phyloP scores from a whole-genome alignment of 2,888 invertebrate genomes.

The Carterocephalus palaemon region DNA sequence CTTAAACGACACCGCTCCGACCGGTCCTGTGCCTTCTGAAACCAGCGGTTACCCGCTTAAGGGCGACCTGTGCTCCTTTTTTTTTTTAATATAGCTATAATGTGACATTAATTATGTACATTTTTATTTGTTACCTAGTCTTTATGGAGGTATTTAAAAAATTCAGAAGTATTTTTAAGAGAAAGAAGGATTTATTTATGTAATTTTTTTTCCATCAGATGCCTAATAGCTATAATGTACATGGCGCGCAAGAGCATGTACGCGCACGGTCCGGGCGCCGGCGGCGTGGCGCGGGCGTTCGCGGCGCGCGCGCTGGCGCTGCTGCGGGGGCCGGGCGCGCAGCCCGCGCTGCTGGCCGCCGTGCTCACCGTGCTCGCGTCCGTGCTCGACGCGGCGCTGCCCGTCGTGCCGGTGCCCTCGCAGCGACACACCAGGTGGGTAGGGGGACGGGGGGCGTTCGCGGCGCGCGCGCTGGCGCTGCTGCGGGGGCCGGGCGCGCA shows the following conservation, averaged over 20 bases:
- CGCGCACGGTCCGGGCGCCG: slow-evolving; percentile 66
- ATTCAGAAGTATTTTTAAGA: not conserved
- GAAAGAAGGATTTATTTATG: not conserved
- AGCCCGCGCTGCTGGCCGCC: slow-evolving; percentile 65
- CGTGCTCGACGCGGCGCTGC: slow-evolving; percentile 52
- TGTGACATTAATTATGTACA: too few species aligned
- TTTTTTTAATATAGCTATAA: too few species aligned
- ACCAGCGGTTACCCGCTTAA: too few species aligned
- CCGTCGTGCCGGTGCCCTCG: slow-evolving; percentile 31
- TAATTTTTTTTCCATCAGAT: slow-evolving; percentile 68
- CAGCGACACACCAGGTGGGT: slow-evolving; percentile 48
- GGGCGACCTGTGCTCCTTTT: too few species aligned
- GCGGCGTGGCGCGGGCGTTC: slow-evolving; percentile 80
- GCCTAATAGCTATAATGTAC: slow-evolving; percentile 91
- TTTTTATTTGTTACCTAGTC: too few species aligned
- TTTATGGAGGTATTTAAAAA: not conserved
- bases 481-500: slow-evolving; percentile 45
- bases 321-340: slow-evolving; percentile 43
- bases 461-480: slow-evolving; percentile 68
- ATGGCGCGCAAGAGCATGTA: slow-evolving; percentile 88
- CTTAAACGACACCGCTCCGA: too few species aligned
- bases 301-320: slow-evolving; percentile 70
- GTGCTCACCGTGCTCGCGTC: slow-evolving; percentile 57
- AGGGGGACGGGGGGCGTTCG: slow-evolving; percentile 81
- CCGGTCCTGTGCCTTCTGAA: too few species aligned